Base-by-base conservation (phyloP, 2,888 invertebrate species). In the Chirona hameri region DNA sequence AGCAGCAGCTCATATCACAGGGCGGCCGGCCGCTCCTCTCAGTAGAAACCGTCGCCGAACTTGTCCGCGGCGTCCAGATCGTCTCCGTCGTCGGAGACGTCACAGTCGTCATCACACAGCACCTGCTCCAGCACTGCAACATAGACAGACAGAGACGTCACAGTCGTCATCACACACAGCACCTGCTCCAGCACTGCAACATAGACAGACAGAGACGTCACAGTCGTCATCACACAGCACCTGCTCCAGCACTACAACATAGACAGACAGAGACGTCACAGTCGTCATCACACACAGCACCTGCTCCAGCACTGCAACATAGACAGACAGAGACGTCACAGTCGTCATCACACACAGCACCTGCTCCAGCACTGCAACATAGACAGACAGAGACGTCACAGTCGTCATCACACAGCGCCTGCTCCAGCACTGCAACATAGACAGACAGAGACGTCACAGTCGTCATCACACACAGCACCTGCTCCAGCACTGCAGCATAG, bases 51-150 rank as follows among this genome's bases (percentile, higher is more conserved):
- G 52, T 80, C 80, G 27, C 80, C 80, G 52, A 80, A 80, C 52
- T 80, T 80, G 80, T 84, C 84, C 80, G 83, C 84, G 79, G 83
- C 85, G 83, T 85, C 86, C 31, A 86, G 84, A 39, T 39, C 39
- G 69, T 85, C 86, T 52, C 86, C 80, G 21, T 3, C 52, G 27
- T 80, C 80, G 15, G 52, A 52, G 27, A 52, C 5, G 52, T 80
- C 80, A 15, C 52, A 52, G 15, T 80, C 86, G 81, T 86, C 86
- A 81, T 86, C 87, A 85, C 87, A 86, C 46, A 87, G 85, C 48
- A 87, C 86, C 84, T 87, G 87, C 84, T 87, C 87, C 85, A 87
- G 83, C 31, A 87, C 87, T 87, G 84, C 24, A 12, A 24, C 18
- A 57, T 14, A 18, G 9, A 79, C 46, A 46, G 46, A 79, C 12